phyloP scores from a whole-genome alignment of 2,797 vertebrate genomes.

The Mycteria americana region DNA sequence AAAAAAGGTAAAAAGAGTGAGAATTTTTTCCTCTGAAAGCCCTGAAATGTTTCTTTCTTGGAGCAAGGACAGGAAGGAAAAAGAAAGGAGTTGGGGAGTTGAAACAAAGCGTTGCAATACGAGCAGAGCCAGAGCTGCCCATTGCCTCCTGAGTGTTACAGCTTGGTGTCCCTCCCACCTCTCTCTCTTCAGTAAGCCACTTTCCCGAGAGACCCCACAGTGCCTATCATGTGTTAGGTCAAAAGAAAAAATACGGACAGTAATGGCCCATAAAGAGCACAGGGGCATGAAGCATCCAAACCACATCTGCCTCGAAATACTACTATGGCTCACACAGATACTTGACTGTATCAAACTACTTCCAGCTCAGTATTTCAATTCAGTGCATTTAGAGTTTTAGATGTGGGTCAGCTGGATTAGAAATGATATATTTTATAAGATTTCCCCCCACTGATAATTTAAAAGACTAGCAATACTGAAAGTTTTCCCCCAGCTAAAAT shows the following conservation, averaged over 20 bases:
- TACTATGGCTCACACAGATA: neutral
- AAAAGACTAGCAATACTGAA: neutral
- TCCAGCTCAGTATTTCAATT: neutral
- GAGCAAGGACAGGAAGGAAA: neutral
- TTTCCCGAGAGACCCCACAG: neutral
- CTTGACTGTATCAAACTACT: neutral
- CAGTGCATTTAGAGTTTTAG: neutral
- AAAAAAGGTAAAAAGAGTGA: neutral
- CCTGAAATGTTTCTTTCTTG: neutral
- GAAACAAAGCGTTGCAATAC: neutral
- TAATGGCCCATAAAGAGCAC: constrained; percentile 29
- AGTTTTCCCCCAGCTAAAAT: neutral
- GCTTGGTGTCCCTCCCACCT: neutral
- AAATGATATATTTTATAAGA: neutral
- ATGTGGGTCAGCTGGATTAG: neutral
- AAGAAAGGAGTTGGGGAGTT: neutral
- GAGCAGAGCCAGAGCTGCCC: neutral
- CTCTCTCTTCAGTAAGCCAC: neutral
- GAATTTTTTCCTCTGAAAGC: neutral
- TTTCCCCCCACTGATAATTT: neutral
- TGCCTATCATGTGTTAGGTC: neutral
- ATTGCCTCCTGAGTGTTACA: neutral
- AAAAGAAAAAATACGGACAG: neutral
- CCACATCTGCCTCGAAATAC: constrained; percentile 19
- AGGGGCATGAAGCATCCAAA: constrained; percentile 20